Evolutionary conservation across 1,140 invertebrate species (phyloP).

Genomic region (Cheumatopsyche charites): DNA sequence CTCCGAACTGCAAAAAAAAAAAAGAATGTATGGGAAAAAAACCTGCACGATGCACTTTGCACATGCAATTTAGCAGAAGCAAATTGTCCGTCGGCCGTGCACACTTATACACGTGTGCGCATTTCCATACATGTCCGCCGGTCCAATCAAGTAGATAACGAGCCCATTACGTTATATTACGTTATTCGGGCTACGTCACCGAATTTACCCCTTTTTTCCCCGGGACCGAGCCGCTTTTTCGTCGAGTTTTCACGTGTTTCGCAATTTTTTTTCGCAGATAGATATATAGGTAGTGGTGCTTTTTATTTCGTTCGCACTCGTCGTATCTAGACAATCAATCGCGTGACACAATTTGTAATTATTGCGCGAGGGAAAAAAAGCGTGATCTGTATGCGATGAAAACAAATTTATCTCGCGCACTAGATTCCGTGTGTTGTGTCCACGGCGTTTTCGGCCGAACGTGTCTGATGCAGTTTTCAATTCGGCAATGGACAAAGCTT

Average conservation of each 20-base stretch:
- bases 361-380: conserved; percentile 33
- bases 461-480: conserved; percentile 20
- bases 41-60: conserved; percentile 30
- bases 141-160: conserved; percentile 46
- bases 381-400: conserved; percentile 8
- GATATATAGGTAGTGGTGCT: background rate
- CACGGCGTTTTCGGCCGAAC: background rate
- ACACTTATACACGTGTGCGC: background rate
- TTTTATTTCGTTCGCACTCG: conserved; percentile 10
- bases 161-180: conserved; percentile 49
- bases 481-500: background rate
- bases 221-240: conserved; percentile 5
- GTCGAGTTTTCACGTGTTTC: conserved; percentile 18
- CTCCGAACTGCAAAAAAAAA: background rate
- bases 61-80: conserved; percentile 46
- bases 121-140: conserved; percentile 37
- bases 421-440: no score
- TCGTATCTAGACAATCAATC: conserved; percentile 47
- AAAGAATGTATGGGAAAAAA: background rate
- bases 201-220: conserved; percentile 44
- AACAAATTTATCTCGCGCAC: conserved; percentile 19
- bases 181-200: conserved; percentile 47
- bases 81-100: conserved; percentile 37
- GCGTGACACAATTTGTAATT: conserved; percentile 49
- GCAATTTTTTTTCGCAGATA: conserved; percentile 34